These are phyloP conservation scores for Chaetogeoica ovagalla DNA, from an alignment of 2,888 invertebrate genomes.

Conservation along the genomic window DNA sequence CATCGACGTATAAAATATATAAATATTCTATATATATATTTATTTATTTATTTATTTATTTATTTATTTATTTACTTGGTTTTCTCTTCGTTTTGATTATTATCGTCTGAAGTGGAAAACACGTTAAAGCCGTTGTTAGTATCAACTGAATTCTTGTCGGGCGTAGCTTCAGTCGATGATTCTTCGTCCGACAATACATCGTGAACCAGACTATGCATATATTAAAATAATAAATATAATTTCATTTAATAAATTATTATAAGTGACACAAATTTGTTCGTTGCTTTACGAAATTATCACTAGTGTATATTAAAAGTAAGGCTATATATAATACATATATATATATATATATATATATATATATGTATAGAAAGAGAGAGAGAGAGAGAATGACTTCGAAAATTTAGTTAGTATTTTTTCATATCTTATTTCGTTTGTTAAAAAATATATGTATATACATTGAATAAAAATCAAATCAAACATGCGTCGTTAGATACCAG, in stretches of 20 bases:
- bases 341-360: too few relatives aligned
- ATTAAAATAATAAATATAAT: conserved; percentile 56
- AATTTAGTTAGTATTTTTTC: too few relatives aligned
- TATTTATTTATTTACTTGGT: conserved; percentile 34
- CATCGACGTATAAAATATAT: not conserved
- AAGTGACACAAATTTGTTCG: too few relatives aligned
- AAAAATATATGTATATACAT: too few relatives aligned
- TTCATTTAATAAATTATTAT: not conserved
- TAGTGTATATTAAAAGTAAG: too few relatives aligned
- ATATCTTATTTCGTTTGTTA: too few relatives aligned
- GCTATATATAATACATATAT: too few relatives aligned
- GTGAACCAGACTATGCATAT: conserved; percentile 86
- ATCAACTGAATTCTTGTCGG: not conserved
- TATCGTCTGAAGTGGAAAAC: conserved; percentile 24
- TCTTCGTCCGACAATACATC: conserved; percentile 81
- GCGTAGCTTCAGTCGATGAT: conserved; percentile 63
- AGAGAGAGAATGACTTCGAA: too few relatives aligned
- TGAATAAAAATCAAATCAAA: too few relatives aligned
- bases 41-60: not conserved
- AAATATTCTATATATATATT: not conserved
- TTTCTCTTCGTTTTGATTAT: conserved; percentile 27
- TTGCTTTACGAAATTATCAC: too few relatives aligned
- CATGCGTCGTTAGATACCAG: too few relatives aligned
- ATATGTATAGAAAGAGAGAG: too few relatives aligned
- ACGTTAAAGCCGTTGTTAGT: conserved; percentile 30